A percentile compares a stretch with the other conserved stretches of the same genome.
These are phyloP conservation scores for Leptopterna dolabrata DNA, from an alignment of 2,888 invertebrate species.

Conservation along the genomic window DNA sequence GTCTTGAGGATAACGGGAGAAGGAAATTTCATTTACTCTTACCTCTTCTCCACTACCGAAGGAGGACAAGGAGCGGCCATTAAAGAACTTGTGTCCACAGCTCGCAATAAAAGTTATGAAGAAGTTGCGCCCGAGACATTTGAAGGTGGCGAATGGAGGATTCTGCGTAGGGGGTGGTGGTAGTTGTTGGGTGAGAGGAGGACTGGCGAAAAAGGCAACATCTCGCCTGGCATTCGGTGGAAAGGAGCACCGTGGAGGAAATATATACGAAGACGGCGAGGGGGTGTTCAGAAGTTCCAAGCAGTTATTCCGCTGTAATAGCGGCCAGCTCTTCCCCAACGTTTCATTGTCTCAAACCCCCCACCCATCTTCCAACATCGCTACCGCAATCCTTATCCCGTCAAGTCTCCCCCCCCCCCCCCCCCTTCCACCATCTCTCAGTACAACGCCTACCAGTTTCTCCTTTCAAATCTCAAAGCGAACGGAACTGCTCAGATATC, in stretches of 20 bases:
- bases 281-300: conserved; percentile 13
- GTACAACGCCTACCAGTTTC: background rate
- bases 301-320: background rate
- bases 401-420: background rate
- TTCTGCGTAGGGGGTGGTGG: background rate
- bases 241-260: too few relatives aligned
- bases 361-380: background rate
- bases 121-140: background rate
- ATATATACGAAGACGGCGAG: background rate
- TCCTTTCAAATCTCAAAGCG: background rate
- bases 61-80: background rate
- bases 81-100: conserved; percentile 14
- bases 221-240: background rate
- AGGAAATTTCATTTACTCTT: conserved; percentile 20
- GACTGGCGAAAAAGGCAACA: background rate
- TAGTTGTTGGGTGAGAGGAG: background rate
- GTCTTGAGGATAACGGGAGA: too few relatives aligned
- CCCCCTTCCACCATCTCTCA: background rate
- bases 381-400: background rate
- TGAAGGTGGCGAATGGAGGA: background rate
- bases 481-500: background rate
- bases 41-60: too few relatives aligned
- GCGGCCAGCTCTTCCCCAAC: conserved; percentile 1
- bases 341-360: conserved; percentile 18
- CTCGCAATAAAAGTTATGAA: conserved; percentile 31